A percentile compares a stretch with the other conserved stretches of the same genome.
These are phyloP conservation scores for Calliphora vomitoria DNA, from an alignment of 2,888 invertebrate species.

Conservation along the genomic window DNA sequence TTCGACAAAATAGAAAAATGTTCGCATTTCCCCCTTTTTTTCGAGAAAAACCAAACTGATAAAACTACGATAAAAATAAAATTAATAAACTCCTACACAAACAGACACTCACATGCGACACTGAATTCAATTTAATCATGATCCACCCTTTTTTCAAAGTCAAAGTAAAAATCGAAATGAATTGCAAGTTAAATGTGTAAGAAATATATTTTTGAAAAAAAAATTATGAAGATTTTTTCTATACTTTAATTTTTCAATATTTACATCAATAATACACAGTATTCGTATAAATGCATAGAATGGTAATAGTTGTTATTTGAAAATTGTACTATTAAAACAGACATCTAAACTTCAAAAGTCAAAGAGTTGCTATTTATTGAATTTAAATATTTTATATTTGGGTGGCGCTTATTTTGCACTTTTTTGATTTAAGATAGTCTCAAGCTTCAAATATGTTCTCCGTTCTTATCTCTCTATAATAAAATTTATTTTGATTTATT, in stretches of 20 bases:
- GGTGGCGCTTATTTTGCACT: no score
- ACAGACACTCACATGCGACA: conserved; percentile 4
- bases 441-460: no score
- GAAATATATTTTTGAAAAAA: not conserved
- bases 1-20: not conserved
- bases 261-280: no score
- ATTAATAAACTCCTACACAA: conserved; percentile 54
- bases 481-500: no score
- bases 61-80: conserved; percentile 39
- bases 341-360: not conserved
- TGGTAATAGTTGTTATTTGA: not conserved
- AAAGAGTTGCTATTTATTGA: conserved; percentile 23
- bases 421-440: no score
- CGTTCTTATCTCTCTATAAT: no score
- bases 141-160: conserved; percentile 41
- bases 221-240: not conserved
- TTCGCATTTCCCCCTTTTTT: not conserved
- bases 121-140: conserved; percentile 35
- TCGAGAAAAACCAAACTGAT: not conserved
- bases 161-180: not conserved
- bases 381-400: not conserved
- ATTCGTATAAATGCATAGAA: no score
- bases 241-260: not conserved
- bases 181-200: no score
- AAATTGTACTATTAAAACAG: not conserved